A percentile compares a stretch with the other conserved stretches of the same genome.
Evolutionary conservation across 2,113 vertebrate species (phyloP).

Genomic region (Zapornia atra): DNA sequence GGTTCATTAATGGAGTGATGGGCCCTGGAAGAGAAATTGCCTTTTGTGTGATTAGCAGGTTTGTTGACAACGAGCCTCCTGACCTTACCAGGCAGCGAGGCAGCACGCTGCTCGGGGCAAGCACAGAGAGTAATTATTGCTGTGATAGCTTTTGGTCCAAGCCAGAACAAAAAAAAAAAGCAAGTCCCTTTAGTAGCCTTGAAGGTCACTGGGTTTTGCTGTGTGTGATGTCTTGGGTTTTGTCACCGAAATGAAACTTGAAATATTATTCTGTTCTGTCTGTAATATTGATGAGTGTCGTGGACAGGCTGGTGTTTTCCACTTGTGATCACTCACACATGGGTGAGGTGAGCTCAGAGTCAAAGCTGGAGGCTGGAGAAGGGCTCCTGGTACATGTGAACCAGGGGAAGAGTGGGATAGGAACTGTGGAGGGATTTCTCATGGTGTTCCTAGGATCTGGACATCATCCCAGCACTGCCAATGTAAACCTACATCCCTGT

Average conservation of each 20-base stretch:
- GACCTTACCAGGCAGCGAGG: slow-evolving; percentile 32
- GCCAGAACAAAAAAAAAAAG: not conserved
- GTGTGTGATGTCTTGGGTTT: not conserved
- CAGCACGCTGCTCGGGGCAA: not conserved
- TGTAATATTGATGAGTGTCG: accelerated
- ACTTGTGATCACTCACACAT: accelerated
- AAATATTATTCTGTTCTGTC: not conserved
- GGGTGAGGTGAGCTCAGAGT: not conserved
- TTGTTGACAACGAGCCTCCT: slow-evolving; percentile 56
- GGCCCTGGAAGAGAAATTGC: slow-evolving; percentile 64
- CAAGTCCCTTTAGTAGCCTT: not conserved
- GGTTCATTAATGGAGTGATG: slow-evolving; percentile 55
- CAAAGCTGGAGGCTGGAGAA: not conserved
- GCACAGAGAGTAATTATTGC: not conserved
- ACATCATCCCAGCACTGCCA: not conserved
- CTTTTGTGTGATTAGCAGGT: slow-evolving; percentile 48
- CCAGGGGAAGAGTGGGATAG: not conserved
- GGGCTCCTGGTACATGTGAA: not conserved
- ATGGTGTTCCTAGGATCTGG: not conserved
- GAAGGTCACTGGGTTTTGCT: not conserved
- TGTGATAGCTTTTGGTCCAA: not conserved
- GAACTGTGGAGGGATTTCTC: not conserved
- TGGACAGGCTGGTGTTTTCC: not conserved
- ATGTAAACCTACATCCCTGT: not conserved
- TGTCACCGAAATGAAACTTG: not conserved